Percentiles rank a stretch among this genome's conserved stretches.
These are phyloP conservation scores for Adelges cooleyi DNA, from an alignment of 1,140 invertebrate species.

Conservation along the genomic window DNA sequence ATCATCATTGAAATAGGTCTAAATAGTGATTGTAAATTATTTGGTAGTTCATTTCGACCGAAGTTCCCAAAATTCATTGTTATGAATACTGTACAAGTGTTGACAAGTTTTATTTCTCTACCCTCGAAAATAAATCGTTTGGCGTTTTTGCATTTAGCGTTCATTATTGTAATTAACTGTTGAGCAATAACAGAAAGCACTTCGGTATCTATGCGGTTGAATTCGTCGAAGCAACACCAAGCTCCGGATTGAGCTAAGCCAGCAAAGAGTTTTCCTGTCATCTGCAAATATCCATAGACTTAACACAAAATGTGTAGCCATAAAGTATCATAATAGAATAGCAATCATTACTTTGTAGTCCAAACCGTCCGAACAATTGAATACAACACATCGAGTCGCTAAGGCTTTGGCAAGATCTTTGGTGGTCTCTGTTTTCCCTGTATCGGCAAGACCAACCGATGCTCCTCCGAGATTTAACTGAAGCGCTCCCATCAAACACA, in stretches of 20 bases:
- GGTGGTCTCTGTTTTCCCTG: slow-evolving; percentile 89
- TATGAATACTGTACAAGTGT: slow-evolving; percentile 77
- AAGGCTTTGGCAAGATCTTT: slow-evolving; percentile 81
- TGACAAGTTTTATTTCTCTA: slow-evolving; percentile 70
- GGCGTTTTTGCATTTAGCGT: slow-evolving; percentile 56
- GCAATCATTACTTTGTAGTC: slow-evolving; percentile 57
- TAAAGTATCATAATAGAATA: not conserved
- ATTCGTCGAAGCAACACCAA: slow-evolving; percentile 88
- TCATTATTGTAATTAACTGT: slow-evolving; percentile 64
- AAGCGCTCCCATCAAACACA: slow-evolving; percentile 76
- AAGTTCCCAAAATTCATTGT: slow-evolving; percentile 85
- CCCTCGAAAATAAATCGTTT: slow-evolving; percentile 78
- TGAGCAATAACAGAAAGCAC: slow-evolving; percentile 80
- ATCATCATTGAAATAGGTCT: slow-evolving; percentile 88
- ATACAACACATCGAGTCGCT: slow-evolving; percentile 80
- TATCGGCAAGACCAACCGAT: slow-evolving; percentile 73
- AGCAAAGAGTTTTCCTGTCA: slow-evolving; percentile 53
- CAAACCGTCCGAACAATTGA: slow-evolving; percentile 77
- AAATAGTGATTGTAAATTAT: slow-evolving; percentile 75
- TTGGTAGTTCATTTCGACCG: slow-evolving; percentile 69
- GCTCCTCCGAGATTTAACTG: slow-evolving; percentile 73
- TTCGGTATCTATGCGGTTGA: slow-evolving; percentile 82
- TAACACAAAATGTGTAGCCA: too few species aligned
- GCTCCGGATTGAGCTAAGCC: slow-evolving; percentile 76
- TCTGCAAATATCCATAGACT: not conserved